Base-by-base conservation (phyloP, 2,113 vertebrate species). In the Solea senegalensis region DNA sequence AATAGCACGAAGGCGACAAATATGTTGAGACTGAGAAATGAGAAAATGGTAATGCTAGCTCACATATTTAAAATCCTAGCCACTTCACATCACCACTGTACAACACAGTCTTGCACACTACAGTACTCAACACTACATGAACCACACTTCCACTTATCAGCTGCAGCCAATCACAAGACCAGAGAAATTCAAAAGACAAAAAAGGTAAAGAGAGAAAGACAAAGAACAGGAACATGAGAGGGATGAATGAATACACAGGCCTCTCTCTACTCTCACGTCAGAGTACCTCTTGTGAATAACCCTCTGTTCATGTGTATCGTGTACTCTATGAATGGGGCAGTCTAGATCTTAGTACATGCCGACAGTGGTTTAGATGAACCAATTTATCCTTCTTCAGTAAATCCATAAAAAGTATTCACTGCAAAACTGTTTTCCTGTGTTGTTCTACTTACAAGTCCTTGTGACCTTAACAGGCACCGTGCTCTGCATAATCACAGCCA, bases 141-240 rank as follows among this genome's bases (percentile, higher is more conserved):
- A n/a, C 28, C 27, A 73, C 70, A 67, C 51, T 68, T 78, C 57
- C 79, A 80, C 44, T 45, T 62, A 5, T 73, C 57, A 41, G 66
- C 41, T 0, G 5, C 65, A 65, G 62, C 56, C 79, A 74, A 62
- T 72, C 76, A 80, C 15, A 7, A 57, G 63, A 66, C 46, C 61
- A 48, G 56, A 63, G n/a, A 54, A 46, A 45, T 14, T 7, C 65
- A 51, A 4, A 52, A 21, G 34, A 40, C 40, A 2, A 13, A 53
- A 62, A 28, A 45, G 9, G 15, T n/a, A 48, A 61, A 58, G 21
- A 53, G 28, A 11, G 13, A 65, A 49, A 81, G 58, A 83, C 52
- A 79, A 70, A 74, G 69, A 76, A 66, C 2, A 27, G 59, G 55
- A 75, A 53, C 83, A 43, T 28, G 13, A 64, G 54, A 63, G 45